These are phyloP conservation scores for Pomacea canaliculata DNA, from an alignment of 2,888 invertebrate species.

Conservation along the genomic window DNA sequence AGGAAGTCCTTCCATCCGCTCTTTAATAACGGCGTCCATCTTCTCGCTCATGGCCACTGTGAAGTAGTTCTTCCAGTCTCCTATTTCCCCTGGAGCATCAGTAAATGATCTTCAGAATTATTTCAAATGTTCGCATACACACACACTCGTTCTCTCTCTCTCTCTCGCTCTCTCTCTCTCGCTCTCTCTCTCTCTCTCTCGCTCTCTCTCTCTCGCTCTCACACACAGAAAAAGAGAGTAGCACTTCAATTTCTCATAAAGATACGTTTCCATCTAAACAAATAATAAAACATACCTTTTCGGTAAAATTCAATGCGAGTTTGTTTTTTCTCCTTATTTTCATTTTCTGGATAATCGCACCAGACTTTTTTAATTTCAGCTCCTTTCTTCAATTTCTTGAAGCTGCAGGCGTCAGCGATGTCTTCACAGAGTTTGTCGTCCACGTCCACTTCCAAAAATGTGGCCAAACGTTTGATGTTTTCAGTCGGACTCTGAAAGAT, in stretches of 20 bases:
- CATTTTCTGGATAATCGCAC: neutral
- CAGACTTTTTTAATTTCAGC: neutral
- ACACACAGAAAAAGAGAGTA: too few species aligned
- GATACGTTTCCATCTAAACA: too few species aligned
- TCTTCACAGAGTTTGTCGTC: neutral
- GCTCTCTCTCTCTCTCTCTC: too few species aligned
- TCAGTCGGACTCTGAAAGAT: neutral
- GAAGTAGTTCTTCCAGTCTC: neutral
- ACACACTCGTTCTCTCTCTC: neutral
- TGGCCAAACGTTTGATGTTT: neutral
- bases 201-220: too few species aligned
- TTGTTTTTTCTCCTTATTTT: neutral
- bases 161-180: too few species aligned
- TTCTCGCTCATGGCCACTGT: conserved; percentile 1
- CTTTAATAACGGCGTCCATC: neutral
- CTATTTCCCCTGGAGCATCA: neutral
- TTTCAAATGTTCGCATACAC: neutral
- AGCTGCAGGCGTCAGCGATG: neutral
- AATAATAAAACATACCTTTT: too few species aligned
- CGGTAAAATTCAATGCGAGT: too few species aligned
- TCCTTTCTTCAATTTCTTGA: neutral
- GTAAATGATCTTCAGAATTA: neutral
- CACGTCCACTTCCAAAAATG: neutral
- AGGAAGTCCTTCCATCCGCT: neutral
- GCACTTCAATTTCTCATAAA: neutral